Conservation (phyloP, 2,888 invertebrate genomes). For the Brachyopa scutellaris region DNA sequence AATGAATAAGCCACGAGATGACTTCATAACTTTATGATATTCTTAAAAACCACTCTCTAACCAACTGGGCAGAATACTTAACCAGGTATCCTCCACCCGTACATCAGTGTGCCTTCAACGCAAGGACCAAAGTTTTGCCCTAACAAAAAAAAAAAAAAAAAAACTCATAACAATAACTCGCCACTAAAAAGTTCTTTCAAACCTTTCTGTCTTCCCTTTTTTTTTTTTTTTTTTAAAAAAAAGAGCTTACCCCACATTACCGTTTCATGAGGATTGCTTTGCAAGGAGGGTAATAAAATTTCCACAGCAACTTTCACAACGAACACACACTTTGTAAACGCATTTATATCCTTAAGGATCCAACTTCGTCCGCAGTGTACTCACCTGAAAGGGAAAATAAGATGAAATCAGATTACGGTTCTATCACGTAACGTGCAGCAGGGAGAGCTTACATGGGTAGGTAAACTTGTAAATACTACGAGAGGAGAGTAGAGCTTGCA, state of each 20-base stretch:
- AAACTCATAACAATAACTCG: constrained; percentile 62
- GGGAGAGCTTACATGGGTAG: constrained; percentile 30
- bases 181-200: constrained; percentile 39
- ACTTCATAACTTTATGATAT: constrained; percentile 27
- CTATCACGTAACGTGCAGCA: constrained; percentile 40
- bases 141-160: constrained; percentile 6
- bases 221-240: too few relatives aligned
- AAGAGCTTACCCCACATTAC: constrained; percentile 20
- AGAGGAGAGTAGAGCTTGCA: constrained; percentile 8
- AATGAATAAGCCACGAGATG: constrained; percentile 14
- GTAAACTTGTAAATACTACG: constrained; percentile 34
- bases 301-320: constrained; percentile 31
- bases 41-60: constrained; percentile 40
- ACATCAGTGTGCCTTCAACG: constrained; percentile 4
- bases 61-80: constrained; percentile 13
- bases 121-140: constrained; percentile 18
- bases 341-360: constrained; percentile 64
- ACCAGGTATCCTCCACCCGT: constrained; percentile 7
- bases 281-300: constrained; percentile 42
- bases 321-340: constrained; percentile 58
- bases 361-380: constrained; percentile 57
- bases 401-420: constrained; percentile 64
- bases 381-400: constrained; percentile 65
- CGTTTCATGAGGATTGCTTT: background rate
- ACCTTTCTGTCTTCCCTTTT: too few relatives aligned